Conservation (phyloP, 2,888 invertebrate genomes). For the Pelosia muscerda region DNA sequence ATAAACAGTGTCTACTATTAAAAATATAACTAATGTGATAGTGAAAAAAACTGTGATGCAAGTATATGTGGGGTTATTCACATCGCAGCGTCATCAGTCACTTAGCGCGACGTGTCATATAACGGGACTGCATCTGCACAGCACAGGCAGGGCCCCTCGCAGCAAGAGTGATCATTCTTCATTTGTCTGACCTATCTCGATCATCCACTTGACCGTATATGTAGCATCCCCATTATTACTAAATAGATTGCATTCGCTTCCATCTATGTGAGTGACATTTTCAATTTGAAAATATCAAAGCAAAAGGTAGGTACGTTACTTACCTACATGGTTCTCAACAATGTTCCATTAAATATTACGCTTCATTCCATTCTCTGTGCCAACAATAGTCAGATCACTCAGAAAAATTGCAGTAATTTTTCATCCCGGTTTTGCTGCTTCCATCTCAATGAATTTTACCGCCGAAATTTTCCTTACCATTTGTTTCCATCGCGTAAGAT, state of each 20-base stretch:
- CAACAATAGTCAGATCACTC: constrained; percentile 56
- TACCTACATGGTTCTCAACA: not conserved
- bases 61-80: constrained; percentile 7
- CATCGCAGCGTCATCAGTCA: constrained; percentile 73
- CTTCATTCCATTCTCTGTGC: constrained; percentile 20
- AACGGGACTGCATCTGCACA: constrained; percentile 54
- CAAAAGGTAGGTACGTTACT: not conserved
- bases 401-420: constrained; percentile 75
- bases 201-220: constrained; percentile 68
- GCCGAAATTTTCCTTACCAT: constrained; percentile 86
- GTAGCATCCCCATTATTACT: constrained; percentile 45
- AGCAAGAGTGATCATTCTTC: constrained; percentile 84
- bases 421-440: constrained; percentile 73
- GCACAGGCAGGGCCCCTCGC: constrained; percentile 46
- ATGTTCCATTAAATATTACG: constrained; percentile 2
- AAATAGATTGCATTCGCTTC: constrained; percentile 35
- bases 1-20: not conserved
- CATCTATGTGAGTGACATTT: constrained; percentile 16
- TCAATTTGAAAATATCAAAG: not conserved
- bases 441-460: constrained; percentile 81
- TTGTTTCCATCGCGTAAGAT: constrained; percentile 86
- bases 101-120: constrained; percentile 79
- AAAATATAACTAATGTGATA: not conserved
- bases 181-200: constrained; percentile 71
- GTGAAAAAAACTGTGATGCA: not conserved